Conservation (phyloP, 2,113 vertebrate genomes). For the Entosphenus tridentatus region DNA sequence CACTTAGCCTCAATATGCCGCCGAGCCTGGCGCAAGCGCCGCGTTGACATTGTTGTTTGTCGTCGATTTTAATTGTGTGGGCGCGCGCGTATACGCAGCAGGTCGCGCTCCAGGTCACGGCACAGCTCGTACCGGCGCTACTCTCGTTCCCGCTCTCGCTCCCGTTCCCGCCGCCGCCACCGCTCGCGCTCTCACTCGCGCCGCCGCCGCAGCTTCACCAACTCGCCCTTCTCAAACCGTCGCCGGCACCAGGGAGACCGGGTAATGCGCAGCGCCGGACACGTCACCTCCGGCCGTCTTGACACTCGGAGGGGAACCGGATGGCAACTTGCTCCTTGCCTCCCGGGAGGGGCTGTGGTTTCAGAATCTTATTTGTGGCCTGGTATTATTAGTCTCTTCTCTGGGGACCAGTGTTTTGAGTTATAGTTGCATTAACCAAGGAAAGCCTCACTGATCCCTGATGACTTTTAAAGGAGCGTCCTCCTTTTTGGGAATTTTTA, state of each 20-base stretch:
- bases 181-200: slow-evolving; percentile 44
- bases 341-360: not conserved
- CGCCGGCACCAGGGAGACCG: slow-evolving; percentile 51
- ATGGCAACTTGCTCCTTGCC: not conserved
- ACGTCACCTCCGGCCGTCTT: slow-evolving; percentile 11
- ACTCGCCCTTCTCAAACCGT: slow-evolving; percentile 58
- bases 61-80: too few relatives aligned
- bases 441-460: not conserved
- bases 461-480: not conserved
- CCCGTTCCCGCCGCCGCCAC: slow-evolving; percentile 44
- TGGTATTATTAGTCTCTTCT: slow-evolving; percentile 14
- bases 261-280: slow-evolving; percentile 27
- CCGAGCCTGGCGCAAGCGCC: too few relatives aligned
- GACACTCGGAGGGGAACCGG: not conserved
- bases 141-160: slow-evolving; percentile 45
- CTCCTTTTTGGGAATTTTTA: not conserved
- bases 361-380: not conserved
- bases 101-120: slow-evolving; percentile 35
- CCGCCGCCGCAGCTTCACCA: slow-evolving; percentile 41
- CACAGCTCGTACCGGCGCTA: slow-evolving; percentile 50
- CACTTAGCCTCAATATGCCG: too few relatives aligned
- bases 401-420: not conserved
- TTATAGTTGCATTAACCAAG: not conserved
- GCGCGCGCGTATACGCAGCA: slow-evolving; percentile 13
- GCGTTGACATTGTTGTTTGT: too few relatives aligned